Evolutionary conservation across 2,888 invertebrate genomes (phyloP), one percentile per base, ranked within the genome.

Genomic region (Zaprionus obscuricornis): DNA sequence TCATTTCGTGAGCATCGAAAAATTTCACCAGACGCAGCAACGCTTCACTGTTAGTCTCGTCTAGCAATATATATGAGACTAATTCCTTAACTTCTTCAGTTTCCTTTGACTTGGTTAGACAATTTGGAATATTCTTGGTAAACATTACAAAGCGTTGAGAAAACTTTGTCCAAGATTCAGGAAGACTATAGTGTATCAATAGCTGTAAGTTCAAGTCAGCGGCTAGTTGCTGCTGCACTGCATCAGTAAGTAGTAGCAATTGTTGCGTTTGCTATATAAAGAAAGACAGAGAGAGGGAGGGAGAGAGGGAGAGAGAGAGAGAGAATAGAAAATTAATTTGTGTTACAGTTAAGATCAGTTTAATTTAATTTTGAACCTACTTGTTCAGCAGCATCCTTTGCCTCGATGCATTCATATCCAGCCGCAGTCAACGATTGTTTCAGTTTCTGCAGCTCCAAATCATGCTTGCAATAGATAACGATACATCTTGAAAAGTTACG

Each of bases 121-220:
- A 37, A 36, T 82, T 78, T 0, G 2, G 3, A 2, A 85, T 65
- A 2, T 16, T 50, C 3, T 40, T 60, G 5, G 43, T 26, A 29
- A 78, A 3, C 2, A 29, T 33, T 5, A 46, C 43, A 7, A 77
- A 77, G 4, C 85, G 74, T 1, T 27, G 0, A 0, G 39, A 7
- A 24, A 77, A 82, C 39, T 33, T 47, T 0, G 52, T 6, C 77
- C 77, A 77, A 0, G 46, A 40, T 0, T 26, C 14, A 0, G 85
- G 71, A 1, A 84, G 10, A 6, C 64, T 67, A 5, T 8, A 77
- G 49, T 77, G 82, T 1, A 77, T 17, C 3, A 77, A 17, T 0
- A 63, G 24, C 5, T 84, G 59, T 3, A 55, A 52, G 16, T 70
- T 66, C 1, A 22, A 18, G 2, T 5, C 0, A 8, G 2, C 3